Conservation (phyloP, 2,113 vertebrate species). For the Rhombomys opimus region DNA sequence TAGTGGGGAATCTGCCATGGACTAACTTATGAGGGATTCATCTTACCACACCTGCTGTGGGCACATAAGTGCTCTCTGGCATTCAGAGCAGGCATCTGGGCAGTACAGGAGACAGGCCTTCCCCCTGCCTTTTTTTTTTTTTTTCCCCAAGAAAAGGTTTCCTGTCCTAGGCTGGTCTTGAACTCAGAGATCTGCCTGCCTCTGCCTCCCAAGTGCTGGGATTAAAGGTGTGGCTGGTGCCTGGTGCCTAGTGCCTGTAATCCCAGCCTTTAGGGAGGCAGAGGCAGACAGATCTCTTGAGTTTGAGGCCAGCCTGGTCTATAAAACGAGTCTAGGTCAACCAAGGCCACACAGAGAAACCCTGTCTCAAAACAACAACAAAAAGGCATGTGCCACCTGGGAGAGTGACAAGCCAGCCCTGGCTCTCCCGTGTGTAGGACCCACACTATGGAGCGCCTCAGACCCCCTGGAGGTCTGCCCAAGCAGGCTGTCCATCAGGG, state of each 20-base stretch:
- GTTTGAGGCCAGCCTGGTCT: too few relatives aligned
- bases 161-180: background rate
- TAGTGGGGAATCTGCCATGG: background rate
- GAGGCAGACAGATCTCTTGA: too few relatives aligned
- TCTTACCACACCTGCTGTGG: rapidly evolving
- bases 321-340: too few relatives aligned
- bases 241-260: too few relatives aligned
- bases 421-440: background rate
- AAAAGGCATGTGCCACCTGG: background rate
- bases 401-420: background rate
- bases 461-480: background rate
- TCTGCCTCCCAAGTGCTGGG: background rate
- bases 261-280: too few relatives aligned
- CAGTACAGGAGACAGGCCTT: background rate
- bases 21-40: too few relatives aligned
- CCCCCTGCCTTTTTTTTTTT: background rate
- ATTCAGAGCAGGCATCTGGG: background rate
- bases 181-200: background rate
- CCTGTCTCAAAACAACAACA: too few relatives aligned
- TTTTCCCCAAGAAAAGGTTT: background rate
- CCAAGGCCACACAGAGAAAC: too few relatives aligned
- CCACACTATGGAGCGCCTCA: background rate
- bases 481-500: background rate
- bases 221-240: background rate
- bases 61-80: too few relatives aligned